phyloP scores from a whole-genome alignment of 2,113 vertebrate species.

The Marcusenius ussheri region DNA sequence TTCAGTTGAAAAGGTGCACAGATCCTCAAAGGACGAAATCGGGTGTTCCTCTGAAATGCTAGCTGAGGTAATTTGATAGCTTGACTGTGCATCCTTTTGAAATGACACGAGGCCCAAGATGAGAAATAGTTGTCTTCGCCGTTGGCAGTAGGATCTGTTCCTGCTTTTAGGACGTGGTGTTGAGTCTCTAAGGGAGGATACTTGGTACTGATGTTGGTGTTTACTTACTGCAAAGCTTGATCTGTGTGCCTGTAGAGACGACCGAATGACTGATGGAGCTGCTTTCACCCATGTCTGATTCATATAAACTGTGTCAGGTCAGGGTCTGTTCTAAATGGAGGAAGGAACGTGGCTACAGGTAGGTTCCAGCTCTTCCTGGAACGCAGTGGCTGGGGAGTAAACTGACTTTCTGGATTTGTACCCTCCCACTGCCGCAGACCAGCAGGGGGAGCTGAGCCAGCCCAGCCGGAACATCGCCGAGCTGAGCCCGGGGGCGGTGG shows the following conservation, averaged over 20 bases:
- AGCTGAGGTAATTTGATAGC: background rate
- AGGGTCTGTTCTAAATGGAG: background rate
- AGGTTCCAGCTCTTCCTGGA: background rate
- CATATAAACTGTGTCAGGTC: background rate
- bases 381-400: background rate
- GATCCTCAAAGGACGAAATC: background rate
- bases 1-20: background rate
- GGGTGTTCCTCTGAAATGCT: background rate
- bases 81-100: background rate
- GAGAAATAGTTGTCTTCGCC: background rate
- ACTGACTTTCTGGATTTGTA: background rate
- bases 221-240: background rate
- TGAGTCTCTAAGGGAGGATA: background rate
- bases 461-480: constrained; percentile 79
- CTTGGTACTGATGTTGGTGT: background rate
- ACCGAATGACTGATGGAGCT: background rate
- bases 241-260: background rate
- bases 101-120: background rate
- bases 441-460: constrained; percentile 66
- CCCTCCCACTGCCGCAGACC: constrained; percentile 56
- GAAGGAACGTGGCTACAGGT: background rate
- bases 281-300: background rate
- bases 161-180: background rate
- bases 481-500: constrained; percentile 87
- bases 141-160: background rate